Evolutionary conservation across 1,140 invertebrate species (phyloP), one percentile per base, ranked within the genome.

Genomic region (Contarinia nasturtii): DNA sequence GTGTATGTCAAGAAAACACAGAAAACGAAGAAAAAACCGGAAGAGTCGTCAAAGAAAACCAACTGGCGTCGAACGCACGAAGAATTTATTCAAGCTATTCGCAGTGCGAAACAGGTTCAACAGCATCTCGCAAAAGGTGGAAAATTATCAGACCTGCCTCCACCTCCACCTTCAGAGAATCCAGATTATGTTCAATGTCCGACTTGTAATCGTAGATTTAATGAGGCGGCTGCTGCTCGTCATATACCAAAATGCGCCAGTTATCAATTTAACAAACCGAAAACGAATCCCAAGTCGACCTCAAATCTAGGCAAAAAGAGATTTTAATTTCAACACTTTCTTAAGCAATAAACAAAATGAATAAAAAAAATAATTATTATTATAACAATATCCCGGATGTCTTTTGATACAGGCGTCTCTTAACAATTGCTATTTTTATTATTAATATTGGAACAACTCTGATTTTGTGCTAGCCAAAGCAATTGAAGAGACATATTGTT

Each of bases 61-160:
- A 82, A 86, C 64, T 97, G 92, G 92, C 72, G 90, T 10, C 74
- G 80, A 59, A 86, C 93, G 57, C 90, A 94, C 64, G 86, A 94
- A 58, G 85, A 89, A 53, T 95, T 97, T 61, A 89, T 96, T 44
- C 67, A 76, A 48, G 76, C 87, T 0, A 89, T 96, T 48, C 73
- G 87, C 17, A 82, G 87, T 1, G 92, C 93, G 0, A 93, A 94
- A 59, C 71, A 80, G 57, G 80, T 27, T 86, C 79, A 88, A 57
- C 74, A 76, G 1, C 78, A 91, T 60, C 64, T 95, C 49, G 85
- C 82, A 1, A 77, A 77, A 17, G 92, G 91, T 45, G 88, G 72
- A n/a, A 88, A 87, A 56, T 57, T 90, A 7, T 77, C 76, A 40
- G 87, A 92, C 64, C 68, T 94, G 33, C 88, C 91, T 0, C 90